A percentile compares a stretch with the other conserved stretches of the same genome.
These are phyloP conservation scores for Spilarctia lutea DNA, from an alignment of 2,888 invertebrate genomes.

Conservation along the genomic window DNA sequence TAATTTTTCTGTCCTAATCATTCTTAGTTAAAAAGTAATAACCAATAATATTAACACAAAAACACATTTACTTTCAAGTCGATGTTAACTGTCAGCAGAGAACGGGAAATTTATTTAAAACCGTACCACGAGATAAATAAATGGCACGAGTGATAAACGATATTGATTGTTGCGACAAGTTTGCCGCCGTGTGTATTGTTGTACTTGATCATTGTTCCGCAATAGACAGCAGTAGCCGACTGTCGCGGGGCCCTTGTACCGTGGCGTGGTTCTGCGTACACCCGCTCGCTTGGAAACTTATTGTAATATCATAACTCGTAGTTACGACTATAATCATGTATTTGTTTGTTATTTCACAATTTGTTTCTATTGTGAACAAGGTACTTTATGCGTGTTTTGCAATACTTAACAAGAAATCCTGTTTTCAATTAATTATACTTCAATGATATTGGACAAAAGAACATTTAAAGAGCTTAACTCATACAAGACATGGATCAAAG, in stretches of 20 bases:
- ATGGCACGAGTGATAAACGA: constrained; percentile 19
- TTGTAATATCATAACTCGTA: background rate
- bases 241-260: background rate
- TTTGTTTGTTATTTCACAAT: background rate
- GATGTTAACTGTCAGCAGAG: background rate
- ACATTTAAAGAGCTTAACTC: too few relatives aligned
- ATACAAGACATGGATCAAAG: too few relatives aligned
- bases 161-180: constrained; percentile 30
- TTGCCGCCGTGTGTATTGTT: constrained; percentile 18
- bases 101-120: background rate
- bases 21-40: too few relatives aligned
- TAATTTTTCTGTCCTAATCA: too few relatives aligned
- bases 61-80: too few relatives aligned
- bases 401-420: background rate
- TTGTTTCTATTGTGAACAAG: background rate
- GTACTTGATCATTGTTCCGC: constrained; percentile 11
- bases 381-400: background rate
- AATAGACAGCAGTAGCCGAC: constrained; percentile 1
- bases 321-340: background rate
- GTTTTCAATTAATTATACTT: background rate
- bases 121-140: constrained; percentile 4
- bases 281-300: constrained; percentile 4
- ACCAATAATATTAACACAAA: too few relatives aligned
- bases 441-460: background rate
- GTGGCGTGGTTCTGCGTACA: background rate